Evolutionary conservation across 2,888 invertebrate genomes (phyloP).

Genomic region (Pharmacophagus antenor): DNA sequence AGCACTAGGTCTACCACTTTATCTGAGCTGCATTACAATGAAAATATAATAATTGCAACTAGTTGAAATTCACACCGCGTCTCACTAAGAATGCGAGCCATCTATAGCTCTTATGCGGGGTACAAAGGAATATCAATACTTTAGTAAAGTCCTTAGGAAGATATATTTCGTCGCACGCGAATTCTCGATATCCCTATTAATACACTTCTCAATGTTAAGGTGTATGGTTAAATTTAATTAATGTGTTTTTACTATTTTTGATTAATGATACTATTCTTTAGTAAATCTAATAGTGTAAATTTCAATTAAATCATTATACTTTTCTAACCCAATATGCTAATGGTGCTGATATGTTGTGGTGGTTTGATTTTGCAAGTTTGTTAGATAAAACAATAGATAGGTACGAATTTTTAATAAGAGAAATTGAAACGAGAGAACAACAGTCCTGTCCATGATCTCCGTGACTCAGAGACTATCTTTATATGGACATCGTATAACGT

Average conservation of each 20-base stretch:
- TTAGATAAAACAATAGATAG: too few species aligned
- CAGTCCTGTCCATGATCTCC: background rate
- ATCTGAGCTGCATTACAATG: conserved; percentile 10
- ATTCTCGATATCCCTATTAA: background rate
- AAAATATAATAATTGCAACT: conserved; percentile 6
- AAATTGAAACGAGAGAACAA: background rate
- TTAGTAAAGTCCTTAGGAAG: conserved; percentile 17
- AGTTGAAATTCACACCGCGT: conserved; percentile 3
- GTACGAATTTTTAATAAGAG: background rate
- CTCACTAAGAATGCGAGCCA: conserved; percentile 5
- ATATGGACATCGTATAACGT: too few species aligned
- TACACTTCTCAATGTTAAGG: background rate
- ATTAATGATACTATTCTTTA: too few species aligned
- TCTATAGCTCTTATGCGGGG: conserved; percentile 2
- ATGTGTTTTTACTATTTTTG: too few species aligned
- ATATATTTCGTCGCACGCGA: conserved; percentile 8
- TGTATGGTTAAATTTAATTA: background rate
- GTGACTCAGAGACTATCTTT: background rate
- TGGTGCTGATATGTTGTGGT: too few species aligned
- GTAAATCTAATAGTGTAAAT: too few species aligned
- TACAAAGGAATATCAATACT: conserved; percentile 15
- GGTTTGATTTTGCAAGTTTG: too few species aligned
- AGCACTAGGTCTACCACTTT: background rate
- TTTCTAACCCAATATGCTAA: too few species aligned
- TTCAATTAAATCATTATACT: too few species aligned